These are phyloP conservation scores for Volucella inanis DNA, from an alignment of 2,888 invertebrate genomes.

Conservation along the genomic window DNA sequence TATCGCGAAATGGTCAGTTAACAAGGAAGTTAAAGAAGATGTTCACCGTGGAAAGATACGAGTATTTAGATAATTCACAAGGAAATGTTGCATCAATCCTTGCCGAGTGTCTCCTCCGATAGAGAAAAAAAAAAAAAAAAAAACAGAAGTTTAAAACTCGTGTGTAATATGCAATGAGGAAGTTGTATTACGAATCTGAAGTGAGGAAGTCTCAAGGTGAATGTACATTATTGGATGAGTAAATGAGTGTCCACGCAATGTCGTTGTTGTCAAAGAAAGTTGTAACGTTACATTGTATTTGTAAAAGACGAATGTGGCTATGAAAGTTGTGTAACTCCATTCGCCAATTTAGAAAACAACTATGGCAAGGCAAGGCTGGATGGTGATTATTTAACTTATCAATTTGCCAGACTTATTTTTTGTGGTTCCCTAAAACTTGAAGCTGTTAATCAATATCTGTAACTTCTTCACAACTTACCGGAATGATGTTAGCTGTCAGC, in stretches of 20 bases:
- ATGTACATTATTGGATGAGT: slow-evolving; percentile 45
- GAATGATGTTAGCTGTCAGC: too few species aligned
- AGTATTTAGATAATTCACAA: slow-evolving; percentile 45
- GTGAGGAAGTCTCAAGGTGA: slow-evolving; percentile 58
- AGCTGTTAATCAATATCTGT: too few species aligned
- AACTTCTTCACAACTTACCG: too few species aligned
- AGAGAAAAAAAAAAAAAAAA: background rate
- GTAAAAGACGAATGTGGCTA: slow-evolving; percentile 25
- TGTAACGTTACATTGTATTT: slow-evolving; percentile 43
- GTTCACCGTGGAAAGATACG: slow-evolving; percentile 27
- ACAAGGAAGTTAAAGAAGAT: slow-evolving; percentile 63
- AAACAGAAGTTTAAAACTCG: background rate
- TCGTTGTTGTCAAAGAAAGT: slow-evolving; percentile 61
- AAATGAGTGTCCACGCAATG: slow-evolving; percentile 56
- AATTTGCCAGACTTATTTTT: background rate
- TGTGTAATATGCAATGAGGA: slow-evolving; percentile 53
- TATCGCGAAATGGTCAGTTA: slow-evolving; percentile 28
- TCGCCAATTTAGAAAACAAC: slow-evolving; percentile 18
- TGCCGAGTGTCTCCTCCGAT: slow-evolving; percentile 38
- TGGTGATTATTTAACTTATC: background rate
- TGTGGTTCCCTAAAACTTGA: background rate
- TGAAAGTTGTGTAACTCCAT: slow-evolving; percentile 50
- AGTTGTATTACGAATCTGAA: slow-evolving; percentile 36
- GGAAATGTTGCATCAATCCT: slow-evolving; percentile 57
- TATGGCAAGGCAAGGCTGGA: slow-evolving; percentile 28